Base-by-base conservation (phyloP, 2,888 invertebrate species). In the Onchidella celtica region DNA sequence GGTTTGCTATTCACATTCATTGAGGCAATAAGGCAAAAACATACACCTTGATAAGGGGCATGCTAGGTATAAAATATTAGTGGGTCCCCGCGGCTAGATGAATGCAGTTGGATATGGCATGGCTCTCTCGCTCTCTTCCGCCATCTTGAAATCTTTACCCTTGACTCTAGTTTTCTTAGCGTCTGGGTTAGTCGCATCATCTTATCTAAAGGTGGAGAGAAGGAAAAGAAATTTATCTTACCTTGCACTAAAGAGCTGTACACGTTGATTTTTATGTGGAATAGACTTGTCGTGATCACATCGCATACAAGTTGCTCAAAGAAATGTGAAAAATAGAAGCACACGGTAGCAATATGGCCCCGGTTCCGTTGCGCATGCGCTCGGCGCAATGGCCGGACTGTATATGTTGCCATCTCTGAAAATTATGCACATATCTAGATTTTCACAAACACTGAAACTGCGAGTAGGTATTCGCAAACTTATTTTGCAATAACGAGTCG, bases 81-180 rank as follows among this genome's bases (percentile, higher is more conserved):
- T 34, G 3, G n/a, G 59, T 73, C 61, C 57, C n/a, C n/a, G 34
- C 24, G n/a, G 77, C 57, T 36, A 57, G 77, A 66, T 32, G 9
- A 68, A 24, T 57, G 68, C 57, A 34, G 68, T 57, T 14, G 24
- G 24, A 77, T 29, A 66, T 34, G 34, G 63, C 66, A 77, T 68
- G 73, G 57, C 34, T 57, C n/a, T n/a, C n/a, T 47, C 47, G 47
- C 68, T 24, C 68, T 55, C 24, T 55, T 65, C 75, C 77, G 77
- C 77, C 77, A 77, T 77, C 68, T 77, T 77, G 77, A 77, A 77
- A 68, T 77, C 77, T 77, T 66, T 77, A 68, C 57, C 66, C 57
- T 68, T 68, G 57, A 77, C 57, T 77, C 47, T n/a, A 47, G 57
- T 21, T 32, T 68, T 66, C 77, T 36, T 57, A 27, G 27, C 68